A percentile compares a stretch with the other conserved stretches of the same genome.
Conservation (phyloP, 2,113 vertebrate species). For the Rhabdornis inornatus region DNA sequence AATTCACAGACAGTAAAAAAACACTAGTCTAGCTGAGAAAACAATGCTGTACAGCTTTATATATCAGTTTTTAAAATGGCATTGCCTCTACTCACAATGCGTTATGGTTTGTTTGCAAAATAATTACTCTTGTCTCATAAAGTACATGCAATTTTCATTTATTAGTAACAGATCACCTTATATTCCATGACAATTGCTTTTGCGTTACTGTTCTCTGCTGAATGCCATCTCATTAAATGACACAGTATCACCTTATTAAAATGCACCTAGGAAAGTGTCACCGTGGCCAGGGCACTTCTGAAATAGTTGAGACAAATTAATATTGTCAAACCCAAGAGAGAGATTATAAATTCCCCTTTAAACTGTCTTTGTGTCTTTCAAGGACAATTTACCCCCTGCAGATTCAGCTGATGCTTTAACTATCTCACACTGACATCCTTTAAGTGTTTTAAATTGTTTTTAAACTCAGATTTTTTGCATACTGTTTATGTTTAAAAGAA, state of each 20-base stretch:
- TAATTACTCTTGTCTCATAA: slow-evolving; percentile 28
- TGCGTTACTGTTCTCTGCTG: slow-evolving; percentile 40
- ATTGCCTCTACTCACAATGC: background rate
- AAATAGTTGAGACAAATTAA: slow-evolving; percentile 75
- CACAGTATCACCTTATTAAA: slow-evolving; percentile 62
- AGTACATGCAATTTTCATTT: background rate
- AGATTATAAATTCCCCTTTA: slow-evolving; percentile 73
- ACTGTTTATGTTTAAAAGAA: background rate
- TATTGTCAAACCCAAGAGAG: slow-evolving; percentile 73
- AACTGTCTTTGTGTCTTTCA: slow-evolving; percentile 65
- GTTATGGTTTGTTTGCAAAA: background rate
- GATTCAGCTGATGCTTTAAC: slow-evolving; percentile 52
- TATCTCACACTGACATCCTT: slow-evolving; percentile 8
- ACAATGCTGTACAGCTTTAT: background rate
- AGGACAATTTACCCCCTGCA: slow-evolving; percentile 69
- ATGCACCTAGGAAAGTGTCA: slow-evolving; percentile 63
- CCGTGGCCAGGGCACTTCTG: slow-evolving; percentile 56
- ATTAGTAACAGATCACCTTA: slow-evolving; percentile 40
- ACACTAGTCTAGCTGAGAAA: background rate
- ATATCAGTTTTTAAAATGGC: background rate
- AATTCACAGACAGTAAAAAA: background rate
- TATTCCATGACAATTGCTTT: slow-evolving; percentile 51
- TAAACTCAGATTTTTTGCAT: background rate
- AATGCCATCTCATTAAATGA: slow-evolving; percentile 46
- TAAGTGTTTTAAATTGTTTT: slow-evolving; percentile 37